phyloP scores from a whole-genome alignment of 2,888 invertebrate genomes.

The Drosophila formosana region DNA sequence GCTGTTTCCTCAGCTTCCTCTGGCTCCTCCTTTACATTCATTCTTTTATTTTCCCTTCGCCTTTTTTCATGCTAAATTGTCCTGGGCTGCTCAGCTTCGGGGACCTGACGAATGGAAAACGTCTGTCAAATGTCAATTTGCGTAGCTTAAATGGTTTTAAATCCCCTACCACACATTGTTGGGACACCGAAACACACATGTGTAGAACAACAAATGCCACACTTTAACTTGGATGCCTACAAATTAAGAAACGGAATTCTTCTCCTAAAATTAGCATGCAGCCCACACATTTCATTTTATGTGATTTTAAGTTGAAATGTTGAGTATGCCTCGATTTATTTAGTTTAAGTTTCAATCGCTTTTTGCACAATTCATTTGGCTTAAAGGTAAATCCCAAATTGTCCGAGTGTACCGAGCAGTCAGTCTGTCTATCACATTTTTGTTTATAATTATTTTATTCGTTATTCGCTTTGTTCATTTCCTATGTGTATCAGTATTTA shows the following conservation, averaged over 20 bases:
- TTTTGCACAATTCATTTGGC: background rate
- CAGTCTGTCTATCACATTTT: conserved; percentile 26
- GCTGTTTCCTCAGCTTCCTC: conserved; percentile 1
- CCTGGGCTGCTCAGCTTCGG: conserved; percentile 16
- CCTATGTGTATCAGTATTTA: background rate
- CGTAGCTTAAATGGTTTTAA: conserved; percentile 41
- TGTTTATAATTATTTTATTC: conserved; percentile 19
- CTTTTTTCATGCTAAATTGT: conserved; percentile 17
- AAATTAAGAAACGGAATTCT: conserved; percentile 1
- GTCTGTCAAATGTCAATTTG: conserved; percentile 56
- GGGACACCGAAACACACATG: conserved; percentile 8
- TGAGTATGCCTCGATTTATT: background rate
- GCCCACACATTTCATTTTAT: conserved; percentile 3
- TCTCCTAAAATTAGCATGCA: conserved; percentile 5
- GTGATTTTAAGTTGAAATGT: background rate
- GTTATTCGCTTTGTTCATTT: conserved; percentile 1
- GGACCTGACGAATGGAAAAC: conserved; percentile 29
- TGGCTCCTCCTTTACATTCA: background rate
- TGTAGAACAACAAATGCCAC: background rate
- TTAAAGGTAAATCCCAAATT: background rate
- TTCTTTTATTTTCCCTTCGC: background rate
- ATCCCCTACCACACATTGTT: conserved; percentile 22
- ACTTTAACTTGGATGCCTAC: background rate
- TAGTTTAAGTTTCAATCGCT: background rate
- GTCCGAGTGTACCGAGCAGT: conserved; percentile 10